Conservation (phyloP, 2,797 vertebrate genomes). For the Nannoperca australis region DNA sequence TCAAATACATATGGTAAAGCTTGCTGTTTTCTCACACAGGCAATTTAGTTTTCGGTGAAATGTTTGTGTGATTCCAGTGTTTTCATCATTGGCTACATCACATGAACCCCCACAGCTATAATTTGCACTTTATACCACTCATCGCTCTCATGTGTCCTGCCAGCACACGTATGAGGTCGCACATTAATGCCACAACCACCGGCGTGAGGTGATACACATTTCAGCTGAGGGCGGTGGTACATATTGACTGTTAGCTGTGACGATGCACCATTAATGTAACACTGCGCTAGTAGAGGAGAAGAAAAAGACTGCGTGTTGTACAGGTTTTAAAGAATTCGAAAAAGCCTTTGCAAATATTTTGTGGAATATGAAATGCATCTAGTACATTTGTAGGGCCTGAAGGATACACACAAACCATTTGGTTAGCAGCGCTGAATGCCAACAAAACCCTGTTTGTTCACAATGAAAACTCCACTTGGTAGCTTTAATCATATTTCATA, state of each 20-base stretch:
- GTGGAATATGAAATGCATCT: background rate
- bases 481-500: conserved; percentile 40
- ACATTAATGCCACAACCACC: background rate
- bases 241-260: background rate
- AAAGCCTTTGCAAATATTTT: background rate
- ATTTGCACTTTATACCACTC: background rate
- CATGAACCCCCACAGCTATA: background rate
- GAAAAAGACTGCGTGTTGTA: background rate
- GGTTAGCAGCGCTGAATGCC: conserved; percentile 3
- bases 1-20: background rate
- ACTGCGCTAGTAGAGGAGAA: background rate
- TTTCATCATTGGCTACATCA: background rate
- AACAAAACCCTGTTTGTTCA: conserved; percentile 49
- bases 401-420: conserved; percentile 25
- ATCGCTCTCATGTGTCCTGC: background rate
- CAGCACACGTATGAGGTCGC: background rate
- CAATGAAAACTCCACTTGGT: conserved; percentile 27
- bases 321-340: background rate
- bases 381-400: conserved; percentile 5
- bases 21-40: background rate
- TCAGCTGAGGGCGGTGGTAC: background rate
- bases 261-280: background rate
- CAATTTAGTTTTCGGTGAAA: background rate
- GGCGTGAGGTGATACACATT: background rate
- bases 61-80: background rate